Evolutionary conservation across 2,797 vertebrate species (phyloP).

Genomic region (Coendou prehensilis): DNA sequence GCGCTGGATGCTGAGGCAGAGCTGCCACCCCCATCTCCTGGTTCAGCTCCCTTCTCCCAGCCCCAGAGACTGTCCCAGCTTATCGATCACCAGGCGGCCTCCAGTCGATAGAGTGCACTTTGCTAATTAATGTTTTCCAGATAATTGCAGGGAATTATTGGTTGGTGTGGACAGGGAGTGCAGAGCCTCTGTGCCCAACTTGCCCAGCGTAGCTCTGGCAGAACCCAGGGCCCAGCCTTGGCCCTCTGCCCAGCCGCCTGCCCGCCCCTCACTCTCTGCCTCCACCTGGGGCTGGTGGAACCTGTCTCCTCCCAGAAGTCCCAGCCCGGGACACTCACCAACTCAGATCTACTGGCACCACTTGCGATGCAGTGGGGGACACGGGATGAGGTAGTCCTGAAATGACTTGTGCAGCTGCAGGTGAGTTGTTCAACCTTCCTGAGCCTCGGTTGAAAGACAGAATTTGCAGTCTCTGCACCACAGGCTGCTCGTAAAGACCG

Average conservation of each 20-base stretch:
- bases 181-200: background rate
- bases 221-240: background rate
- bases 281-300: background rate
- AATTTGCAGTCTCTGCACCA: background rate
- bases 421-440: background rate
- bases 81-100: slow-evolving; percentile 65
- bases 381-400: background rate
- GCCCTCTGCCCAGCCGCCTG: no score
- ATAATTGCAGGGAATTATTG: slow-evolving; percentile 49
- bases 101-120: slow-evolving; percentile 76
- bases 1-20: background rate
- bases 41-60: background rate
- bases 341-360: background rate
- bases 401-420: background rate
- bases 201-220: background rate
- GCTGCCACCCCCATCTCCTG: background rate
- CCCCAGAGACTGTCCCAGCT: slow-evolving; percentile 50
- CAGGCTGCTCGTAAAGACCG: background rate
- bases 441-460: background rate
- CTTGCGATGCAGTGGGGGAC: background rate
- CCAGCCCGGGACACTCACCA: background rate
- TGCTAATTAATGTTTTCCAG: slow-evolving; percentile 83
- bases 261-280: rapidly evolving
- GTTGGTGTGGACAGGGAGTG: slow-evolving; percentile 29
- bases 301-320: background rate